Evolutionary conservation across 2,113 vertebrate genomes (phyloP).

Genomic region (Scomber colias): DNA sequence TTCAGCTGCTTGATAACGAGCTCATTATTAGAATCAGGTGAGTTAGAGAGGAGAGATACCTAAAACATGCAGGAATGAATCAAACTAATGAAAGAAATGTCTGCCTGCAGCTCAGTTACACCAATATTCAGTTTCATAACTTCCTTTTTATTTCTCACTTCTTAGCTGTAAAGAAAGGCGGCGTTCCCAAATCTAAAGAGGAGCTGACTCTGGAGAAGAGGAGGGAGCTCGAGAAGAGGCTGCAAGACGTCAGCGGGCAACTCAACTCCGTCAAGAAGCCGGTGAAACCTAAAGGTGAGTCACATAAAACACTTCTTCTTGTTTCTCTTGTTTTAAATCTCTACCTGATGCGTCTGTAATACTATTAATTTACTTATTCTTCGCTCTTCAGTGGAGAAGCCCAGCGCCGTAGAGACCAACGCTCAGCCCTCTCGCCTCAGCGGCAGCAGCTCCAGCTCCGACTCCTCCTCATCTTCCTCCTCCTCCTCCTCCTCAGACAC

Average conservation of each 20-base stretch:
- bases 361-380: background rate
- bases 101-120: background rate
- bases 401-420: conserved; percentile 83
- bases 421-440: conserved; percentile 89
- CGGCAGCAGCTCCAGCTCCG: conserved; percentile 92
- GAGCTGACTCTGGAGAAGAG: conserved; percentile 95
- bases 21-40: too few relatives aligned
- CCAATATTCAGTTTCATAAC: background rate
- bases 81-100: too few relatives aligned
- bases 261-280: conserved; percentile 95
- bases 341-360: background rate
- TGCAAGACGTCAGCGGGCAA: conserved; percentile 95
- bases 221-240: conserved; percentile 91
- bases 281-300: conserved; percentile 90
- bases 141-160: background rate
- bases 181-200: conserved; percentile 91
- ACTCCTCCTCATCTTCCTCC: conserved; percentile 88
- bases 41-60: too few relatives aligned
- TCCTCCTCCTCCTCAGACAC: conserved; percentile 94
- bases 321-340: too few relatives aligned
- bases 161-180: conserved; percentile 86
- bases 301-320: too few relatives aligned
- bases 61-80: too few relatives aligned
- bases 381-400: conserved; percentile 85
- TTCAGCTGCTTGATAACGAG: too few relatives aligned